Evolutionary conservation across 2,113 vertebrate species (phyloP), one percentile per base, ranked within the genome.

Genomic region (Anser cygnoides): DNA sequence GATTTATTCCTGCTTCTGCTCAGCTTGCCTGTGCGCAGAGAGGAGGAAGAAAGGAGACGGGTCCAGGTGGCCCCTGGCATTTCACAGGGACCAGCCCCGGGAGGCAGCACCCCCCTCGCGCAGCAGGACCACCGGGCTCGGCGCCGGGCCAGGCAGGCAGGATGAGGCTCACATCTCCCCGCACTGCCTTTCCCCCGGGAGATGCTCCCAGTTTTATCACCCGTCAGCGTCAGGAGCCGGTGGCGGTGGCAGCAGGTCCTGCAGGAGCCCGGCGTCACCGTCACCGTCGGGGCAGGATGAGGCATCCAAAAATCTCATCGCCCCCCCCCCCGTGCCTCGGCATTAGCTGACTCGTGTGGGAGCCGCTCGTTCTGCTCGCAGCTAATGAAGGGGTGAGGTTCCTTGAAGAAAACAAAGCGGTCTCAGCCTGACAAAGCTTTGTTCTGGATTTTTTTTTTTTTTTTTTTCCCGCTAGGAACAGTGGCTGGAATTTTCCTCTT

Each of bases 401-500:
- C 87, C 94, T 76, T 55, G 11, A 84, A 73, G 84, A 63, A 84
- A 87, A 75, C 49, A 25, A 90, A 89, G 78, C 4, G 9, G 31
- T 72, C 28, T 84, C 76, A 65, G 80, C 61, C 43, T 15, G 1
- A 57, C 67, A 84, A 89, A 26, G 26, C 4, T 93, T 89, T 72
- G 87, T 23, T 83, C 58, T 33, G 49, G 74, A 82, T 89, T 72
- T 79, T 87, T 88, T 84, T 73, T 17, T 44, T 44, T 46, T 46
- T 46, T 46, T 18, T 44, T 41, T 12, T 3, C 7, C 18, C 28
- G 54, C 82, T 41, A 41, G 75, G 63, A 83, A 54, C 3, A 11
- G 85, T 3, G 52, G 84, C 87, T 93, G 96, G 79, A 91, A 89
- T 90, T 93, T 96, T 95, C 93, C 88, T 92, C 86, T 94, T 2